phyloP scores from a whole-genome alignment of 2,797 vertebrate genomes.

The Lepidocolaptes lacrymiger region DNA sequence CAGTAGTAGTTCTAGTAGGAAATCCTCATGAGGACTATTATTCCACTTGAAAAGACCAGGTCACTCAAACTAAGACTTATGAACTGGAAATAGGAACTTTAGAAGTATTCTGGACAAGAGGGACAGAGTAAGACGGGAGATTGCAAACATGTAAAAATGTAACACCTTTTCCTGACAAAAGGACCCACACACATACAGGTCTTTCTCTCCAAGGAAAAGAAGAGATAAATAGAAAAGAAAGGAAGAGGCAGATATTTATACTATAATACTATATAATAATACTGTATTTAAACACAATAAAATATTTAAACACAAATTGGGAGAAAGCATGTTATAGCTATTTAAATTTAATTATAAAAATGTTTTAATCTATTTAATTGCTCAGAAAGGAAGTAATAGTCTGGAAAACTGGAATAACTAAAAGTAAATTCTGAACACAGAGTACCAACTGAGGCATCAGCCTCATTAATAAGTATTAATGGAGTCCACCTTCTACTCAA shows the following conservation, averaged over 20 bases:
- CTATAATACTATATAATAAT: too few relatives aligned
- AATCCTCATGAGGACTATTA: not conserved
- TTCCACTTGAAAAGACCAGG: not conserved
- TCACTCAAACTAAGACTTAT: not conserved
- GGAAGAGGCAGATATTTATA: not conserved
- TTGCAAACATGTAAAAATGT: not conserved
- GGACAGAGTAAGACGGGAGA: not conserved
- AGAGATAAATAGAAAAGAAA: not conserved
- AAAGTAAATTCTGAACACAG: not conserved
- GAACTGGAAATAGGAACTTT: not conserved
- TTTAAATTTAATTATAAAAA: not conserved
- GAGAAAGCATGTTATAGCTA: not conserved
- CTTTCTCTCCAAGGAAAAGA: not conserved
- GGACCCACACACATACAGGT: accelerated
- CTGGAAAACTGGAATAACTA: not conserved
- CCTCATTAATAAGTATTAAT: not conserved
- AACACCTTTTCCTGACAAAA: not conserved
- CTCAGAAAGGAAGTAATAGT: not conserved
- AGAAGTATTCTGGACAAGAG: not conserved
- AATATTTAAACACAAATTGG: not conserved
- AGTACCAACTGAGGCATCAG: not conserved
- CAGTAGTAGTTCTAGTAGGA: not conserved
- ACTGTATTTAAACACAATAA: not conserved
- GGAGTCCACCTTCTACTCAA: not conserved
- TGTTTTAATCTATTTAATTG: not conserved